Conservation (phyloP, 2,797 vertebrate species). For the Furcifer pardalis region DNA sequence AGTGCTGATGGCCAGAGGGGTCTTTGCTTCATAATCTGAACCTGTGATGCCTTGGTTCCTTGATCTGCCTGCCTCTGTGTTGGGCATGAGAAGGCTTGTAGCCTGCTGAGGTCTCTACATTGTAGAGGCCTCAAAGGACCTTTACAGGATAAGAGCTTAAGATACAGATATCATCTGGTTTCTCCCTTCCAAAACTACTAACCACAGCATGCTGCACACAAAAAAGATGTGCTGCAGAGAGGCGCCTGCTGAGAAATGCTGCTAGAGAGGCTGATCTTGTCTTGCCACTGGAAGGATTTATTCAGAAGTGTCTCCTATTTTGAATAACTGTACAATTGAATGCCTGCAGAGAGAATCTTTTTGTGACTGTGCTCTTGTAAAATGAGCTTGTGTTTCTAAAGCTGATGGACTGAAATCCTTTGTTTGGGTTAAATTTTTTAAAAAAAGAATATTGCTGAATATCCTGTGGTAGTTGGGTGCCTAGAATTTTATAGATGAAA, state of each 20-base stretch:
- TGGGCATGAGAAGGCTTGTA: not conserved
- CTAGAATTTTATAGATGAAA: not conserved
- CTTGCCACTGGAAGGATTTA: not conserved
- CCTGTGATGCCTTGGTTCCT: not conserved
- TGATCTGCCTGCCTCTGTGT: not conserved
- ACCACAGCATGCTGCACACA: not conserved
- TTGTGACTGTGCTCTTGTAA: conserved; percentile 28
- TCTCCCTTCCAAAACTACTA: not conserved
- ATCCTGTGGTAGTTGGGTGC: not conserved
- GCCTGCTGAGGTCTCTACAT: not conserved
- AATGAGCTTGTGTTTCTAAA: conserved; percentile 15
- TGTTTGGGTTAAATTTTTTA: not conserved
- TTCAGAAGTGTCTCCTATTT: not conserved
- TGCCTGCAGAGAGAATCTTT: not conserved
- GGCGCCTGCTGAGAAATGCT: not conserved
- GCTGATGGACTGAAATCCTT: not conserved
- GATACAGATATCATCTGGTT: not conserved
- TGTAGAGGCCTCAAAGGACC: not conserved
- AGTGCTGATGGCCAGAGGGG: not conserved
- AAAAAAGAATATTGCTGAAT: not conserved
- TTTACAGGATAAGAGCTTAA: not conserved
- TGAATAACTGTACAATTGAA: conserved; percentile 26
- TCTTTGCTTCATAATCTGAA: not conserved
- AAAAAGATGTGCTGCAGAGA: not conserved
- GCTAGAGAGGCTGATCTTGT: not conserved